These are phyloP conservation scores for Brachypalpus laphriformis DNA, from an alignment of 2,888 invertebrate genomes.

Conservation along the genomic window DNA sequence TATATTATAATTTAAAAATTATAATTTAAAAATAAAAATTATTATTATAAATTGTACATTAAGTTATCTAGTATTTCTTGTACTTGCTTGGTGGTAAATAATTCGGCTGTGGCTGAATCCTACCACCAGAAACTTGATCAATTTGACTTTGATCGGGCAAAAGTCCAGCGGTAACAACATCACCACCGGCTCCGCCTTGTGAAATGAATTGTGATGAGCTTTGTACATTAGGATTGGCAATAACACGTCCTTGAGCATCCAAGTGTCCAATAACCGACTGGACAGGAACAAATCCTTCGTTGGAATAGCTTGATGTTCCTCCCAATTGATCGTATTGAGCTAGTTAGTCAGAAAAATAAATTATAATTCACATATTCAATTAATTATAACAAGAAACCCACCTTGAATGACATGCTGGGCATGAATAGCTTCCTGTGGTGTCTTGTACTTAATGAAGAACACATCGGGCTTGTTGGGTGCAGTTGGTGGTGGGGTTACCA, in stretches of 20 bases:
- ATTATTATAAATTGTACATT: conserved; percentile 8
- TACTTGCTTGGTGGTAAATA: conserved; percentile 46
- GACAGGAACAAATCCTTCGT: conserved; percentile 79
- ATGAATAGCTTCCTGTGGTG: conserved; percentile 80
- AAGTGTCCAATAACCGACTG: conserved; percentile 79
- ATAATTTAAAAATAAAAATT: neutral
- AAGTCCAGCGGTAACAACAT: neutral
- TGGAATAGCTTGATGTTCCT: conserved; percentile 77
- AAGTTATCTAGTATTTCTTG: conserved; percentile 33
- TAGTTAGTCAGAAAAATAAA: conserved; percentile 47
- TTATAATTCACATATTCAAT: neutral
- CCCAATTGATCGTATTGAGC: conserved; percentile 81
- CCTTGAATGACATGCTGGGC: conserved; percentile 81
- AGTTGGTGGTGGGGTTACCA: conserved; percentile 78
- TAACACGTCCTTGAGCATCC: conserved; percentile 65
- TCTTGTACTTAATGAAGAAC: conserved; percentile 82
- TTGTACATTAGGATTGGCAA: conserved; percentile 6
- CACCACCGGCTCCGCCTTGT: neutral
- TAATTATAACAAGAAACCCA: conserved; percentile 41
- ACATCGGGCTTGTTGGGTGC: conserved; percentile 81
- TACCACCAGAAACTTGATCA: conserved; percentile 14
- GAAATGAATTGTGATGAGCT: neutral
- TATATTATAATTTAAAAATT: neutral
- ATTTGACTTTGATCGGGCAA: conserved; percentile 18
- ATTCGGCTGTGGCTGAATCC: neutral